Evolutionary conservation across 1,140 invertebrate species (phyloP).

Genomic region (Halictus rubicundus): DNA sequence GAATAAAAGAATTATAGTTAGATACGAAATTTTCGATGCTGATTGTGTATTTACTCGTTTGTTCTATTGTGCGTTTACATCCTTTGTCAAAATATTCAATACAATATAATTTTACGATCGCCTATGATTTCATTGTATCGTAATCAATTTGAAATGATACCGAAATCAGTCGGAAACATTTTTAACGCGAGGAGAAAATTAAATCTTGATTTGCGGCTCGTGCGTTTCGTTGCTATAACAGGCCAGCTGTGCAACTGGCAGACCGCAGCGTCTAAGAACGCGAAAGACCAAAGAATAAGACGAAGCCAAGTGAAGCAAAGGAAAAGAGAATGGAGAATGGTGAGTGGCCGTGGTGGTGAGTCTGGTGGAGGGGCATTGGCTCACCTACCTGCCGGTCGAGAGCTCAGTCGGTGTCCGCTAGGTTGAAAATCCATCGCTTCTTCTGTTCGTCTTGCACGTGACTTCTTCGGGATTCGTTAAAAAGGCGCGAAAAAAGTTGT

Average conservation of each 20-base stretch:
- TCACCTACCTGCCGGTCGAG: constrained; percentile 75
- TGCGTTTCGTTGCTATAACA: background rate
- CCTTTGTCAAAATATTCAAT: background rate
- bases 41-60: too few species aligned
- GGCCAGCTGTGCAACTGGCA: background rate
- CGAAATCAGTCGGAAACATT: background rate
- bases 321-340: constrained; percentile 73
- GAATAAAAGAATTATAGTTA: constrained; percentile 38
- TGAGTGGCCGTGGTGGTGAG: constrained; percentile 67
- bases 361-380: constrained; percentile 63
- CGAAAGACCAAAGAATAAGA: constrained; percentile 51
- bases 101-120: background rate
- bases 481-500: constrained; percentile 15
- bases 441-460: constrained; percentile 46
- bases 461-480: constrained; percentile 21
- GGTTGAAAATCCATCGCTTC: constrained; percentile 76
- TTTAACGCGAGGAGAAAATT: background rate
- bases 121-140: background rate
- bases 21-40: background rate
- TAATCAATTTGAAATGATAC: background rate
- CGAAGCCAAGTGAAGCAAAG: constrained; percentile 62
- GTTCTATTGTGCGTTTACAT: background rate
- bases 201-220: background rate
- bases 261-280: constrained; percentile 3
- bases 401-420: constrained; percentile 77